Evolutionary conservation across 2,113 vertebrate species (phyloP).

Genomic region (Sialia sialis): DNA sequence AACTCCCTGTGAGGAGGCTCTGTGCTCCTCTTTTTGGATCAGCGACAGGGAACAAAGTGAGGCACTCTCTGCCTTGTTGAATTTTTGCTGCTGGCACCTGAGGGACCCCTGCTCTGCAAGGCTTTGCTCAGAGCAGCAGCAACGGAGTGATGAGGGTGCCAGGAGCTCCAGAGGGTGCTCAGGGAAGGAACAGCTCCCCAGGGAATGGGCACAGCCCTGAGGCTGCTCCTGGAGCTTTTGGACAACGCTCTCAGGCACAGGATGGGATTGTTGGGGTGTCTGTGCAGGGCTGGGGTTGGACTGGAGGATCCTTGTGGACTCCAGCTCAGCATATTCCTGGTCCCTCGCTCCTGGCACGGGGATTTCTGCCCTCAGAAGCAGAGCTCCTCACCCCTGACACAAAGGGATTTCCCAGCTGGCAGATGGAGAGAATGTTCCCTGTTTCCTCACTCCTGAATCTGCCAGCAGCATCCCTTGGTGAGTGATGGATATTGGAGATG

Average conservation of each 20-base stretch:
- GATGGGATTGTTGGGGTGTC: not conserved
- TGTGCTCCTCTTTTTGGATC: not conserved
- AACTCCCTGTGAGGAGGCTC: not conserved
- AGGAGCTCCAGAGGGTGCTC: not conserved
- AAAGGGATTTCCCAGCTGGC: not conserved
- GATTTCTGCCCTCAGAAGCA: not conserved
- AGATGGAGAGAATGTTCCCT: not conserved
- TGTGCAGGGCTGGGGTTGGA: not conserved
- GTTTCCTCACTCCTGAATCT: slow-evolving; percentile 13
- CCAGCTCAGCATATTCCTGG: not conserved
- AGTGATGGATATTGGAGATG: slow-evolving; percentile 53
- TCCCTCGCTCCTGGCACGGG: accelerated
- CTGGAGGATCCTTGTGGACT: not conserved
- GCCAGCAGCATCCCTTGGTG: slow-evolving; percentile 32
- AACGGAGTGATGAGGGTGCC: not conserved
- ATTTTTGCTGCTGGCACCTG: not conserved
- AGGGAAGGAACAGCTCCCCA: not conserved
- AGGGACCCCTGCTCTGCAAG: not conserved
- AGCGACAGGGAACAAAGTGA: not conserved
- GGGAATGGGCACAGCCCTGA: accelerated
- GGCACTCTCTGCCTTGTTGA: not conserved
- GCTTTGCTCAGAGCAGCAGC: not conserved
- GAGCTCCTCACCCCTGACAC: not conserved
- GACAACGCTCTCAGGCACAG: accelerated
- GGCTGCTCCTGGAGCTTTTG: not conserved